phyloP scores from a whole-genome alignment of 2,888 invertebrate species.

The Heliothis peltigera region DNA sequence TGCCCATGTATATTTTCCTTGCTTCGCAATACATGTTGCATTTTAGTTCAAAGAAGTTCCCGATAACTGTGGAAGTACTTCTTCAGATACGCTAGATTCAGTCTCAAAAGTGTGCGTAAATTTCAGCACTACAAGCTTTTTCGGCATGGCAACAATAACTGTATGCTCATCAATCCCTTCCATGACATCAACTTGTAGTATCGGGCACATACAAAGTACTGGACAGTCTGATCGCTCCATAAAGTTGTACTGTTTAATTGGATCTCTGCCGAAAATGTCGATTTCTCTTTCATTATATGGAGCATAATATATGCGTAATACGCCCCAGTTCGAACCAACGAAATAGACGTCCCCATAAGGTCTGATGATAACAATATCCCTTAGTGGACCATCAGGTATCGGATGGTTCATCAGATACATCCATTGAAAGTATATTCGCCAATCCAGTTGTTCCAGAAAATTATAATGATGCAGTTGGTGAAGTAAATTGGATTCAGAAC shows the following conservation, averaged over 20 bases:
- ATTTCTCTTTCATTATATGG: not conserved
- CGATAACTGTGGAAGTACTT: not conserved
- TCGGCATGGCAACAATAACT: conserved; percentile 12
- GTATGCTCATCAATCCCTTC: conserved; percentile 1
- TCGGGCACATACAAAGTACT: not conserved
- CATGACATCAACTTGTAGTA: conserved; percentile 16
- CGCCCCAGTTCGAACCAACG: not conserved
- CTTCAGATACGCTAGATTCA: not conserved
- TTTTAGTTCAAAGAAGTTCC: not conserved
- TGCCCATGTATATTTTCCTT: too few species aligned
- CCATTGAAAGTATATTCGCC: conserved; percentile 77
- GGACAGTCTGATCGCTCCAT: not conserved
- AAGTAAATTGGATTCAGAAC: conserved; percentile 63
- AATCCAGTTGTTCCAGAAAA: conserved; percentile 77
- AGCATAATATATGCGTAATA: conserved; percentile 8
- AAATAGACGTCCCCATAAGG: conserved; percentile 28
- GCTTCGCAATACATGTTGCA: not conserved
- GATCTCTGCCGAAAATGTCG: not conserved
- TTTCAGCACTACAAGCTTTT: conserved; percentile 8
- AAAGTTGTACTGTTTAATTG: conserved; percentile 9
- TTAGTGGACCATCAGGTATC: conserved; percentile 70
- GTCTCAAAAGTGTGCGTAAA: conserved; percentile 4
- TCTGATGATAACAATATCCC: conserved; percentile 70
- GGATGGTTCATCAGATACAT: conserved; percentile 67
- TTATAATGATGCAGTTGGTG: conserved; percentile 68